Evolutionary conservation across 2,888 invertebrate species (phyloP).

Genomic region (Sinodicranocentrus sp.): DNA sequence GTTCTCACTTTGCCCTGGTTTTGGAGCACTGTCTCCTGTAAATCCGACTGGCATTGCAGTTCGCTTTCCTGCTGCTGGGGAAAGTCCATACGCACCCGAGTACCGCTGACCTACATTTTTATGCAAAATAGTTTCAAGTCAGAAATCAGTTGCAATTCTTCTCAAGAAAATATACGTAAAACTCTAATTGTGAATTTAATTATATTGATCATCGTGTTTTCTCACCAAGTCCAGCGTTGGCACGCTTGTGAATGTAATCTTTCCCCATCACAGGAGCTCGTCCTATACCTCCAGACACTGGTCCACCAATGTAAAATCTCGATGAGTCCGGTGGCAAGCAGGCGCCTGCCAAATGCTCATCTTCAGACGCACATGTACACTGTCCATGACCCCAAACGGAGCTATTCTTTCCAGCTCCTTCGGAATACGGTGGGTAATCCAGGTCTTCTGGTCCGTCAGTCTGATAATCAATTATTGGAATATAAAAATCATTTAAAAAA

Average conservation of each 20-base stretch:
- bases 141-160: no score
- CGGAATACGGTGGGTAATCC: slow-evolving; percentile 51
- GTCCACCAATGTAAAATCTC: slow-evolving; percentile 75
- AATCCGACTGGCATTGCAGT: slow-evolving; percentile 82
- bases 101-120: slow-evolving; percentile 73
- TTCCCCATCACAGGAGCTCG: slow-evolving; percentile 72
- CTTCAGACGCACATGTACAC: slow-evolving; percentile 74
- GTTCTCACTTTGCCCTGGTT: slow-evolving; percentile 81
- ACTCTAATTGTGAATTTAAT: no score
- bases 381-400: slow-evolving; percentile 71
- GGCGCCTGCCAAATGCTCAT: slow-evolving; percentile 70
- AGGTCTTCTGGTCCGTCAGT: slow-evolving; percentile 73
- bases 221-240: slow-evolving; percentile 60
- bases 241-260: slow-evolving; percentile 70
- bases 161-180: no score
- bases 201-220: no score
- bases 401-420: slow-evolving; percentile 71
- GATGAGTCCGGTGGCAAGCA: slow-evolving; percentile 71
- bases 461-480: slow-evolving; percentile 34
- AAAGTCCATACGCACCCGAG: slow-evolving; percentile 71
- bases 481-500: background rate
- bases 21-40: slow-evolving; percentile 77
- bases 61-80: slow-evolving; percentile 74
- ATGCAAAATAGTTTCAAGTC: no score
- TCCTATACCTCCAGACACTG: slow-evolving; percentile 73